These are phyloP conservation scores for Sphinx pinastri DNA, from an alignment of 2,888 invertebrate genomes.

Conservation along the genomic window DNA sequence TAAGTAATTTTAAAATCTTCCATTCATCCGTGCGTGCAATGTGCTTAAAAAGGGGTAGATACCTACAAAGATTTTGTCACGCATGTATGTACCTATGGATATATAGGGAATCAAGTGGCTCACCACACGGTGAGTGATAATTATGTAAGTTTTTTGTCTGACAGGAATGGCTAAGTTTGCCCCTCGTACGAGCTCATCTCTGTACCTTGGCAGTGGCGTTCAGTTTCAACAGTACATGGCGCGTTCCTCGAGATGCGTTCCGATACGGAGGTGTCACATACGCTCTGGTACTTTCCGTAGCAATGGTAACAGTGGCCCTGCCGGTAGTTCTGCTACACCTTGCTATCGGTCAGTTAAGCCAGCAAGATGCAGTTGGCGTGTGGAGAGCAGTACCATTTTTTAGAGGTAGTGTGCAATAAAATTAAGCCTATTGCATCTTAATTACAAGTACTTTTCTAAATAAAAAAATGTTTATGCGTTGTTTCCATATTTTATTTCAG, in stretches of 20 bases:
- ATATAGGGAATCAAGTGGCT: too few species aligned
- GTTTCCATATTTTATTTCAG: conserved; percentile 56
- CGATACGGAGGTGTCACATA: conserved; percentile 80
- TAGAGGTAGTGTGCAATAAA: conserved; percentile 72
- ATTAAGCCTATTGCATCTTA: too few species aligned
- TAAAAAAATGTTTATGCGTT: too few species aligned
- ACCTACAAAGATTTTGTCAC: too few species aligned
- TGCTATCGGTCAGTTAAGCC: conserved; percentile 86
- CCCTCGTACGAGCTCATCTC: conserved; percentile 56
- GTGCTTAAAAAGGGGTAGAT: too few species aligned
- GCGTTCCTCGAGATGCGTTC: conserved; percentile 83
- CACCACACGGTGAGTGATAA: too few species aligned
- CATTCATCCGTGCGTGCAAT: too few species aligned
- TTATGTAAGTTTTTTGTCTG: background rate
- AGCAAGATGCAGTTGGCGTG: conserved; percentile 86
- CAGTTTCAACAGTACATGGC: conserved; percentile 83
- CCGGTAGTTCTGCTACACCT: conserved; percentile 85
- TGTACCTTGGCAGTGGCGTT: conserved; percentile 84
- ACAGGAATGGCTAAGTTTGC: conserved; percentile 61
- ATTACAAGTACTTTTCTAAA: too few species aligned
- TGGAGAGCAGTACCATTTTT: conserved; percentile 87
- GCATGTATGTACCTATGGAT: too few species aligned
- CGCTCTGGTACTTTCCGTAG: conserved; percentile 75
- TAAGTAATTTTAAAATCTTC: too few species aligned
- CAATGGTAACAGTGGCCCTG: conserved; percentile 78